These are phyloP conservation scores for Lacerta viridis DNA, from an alignment of 2,797 vertebrate species.

Conservation along the genomic window DNA sequence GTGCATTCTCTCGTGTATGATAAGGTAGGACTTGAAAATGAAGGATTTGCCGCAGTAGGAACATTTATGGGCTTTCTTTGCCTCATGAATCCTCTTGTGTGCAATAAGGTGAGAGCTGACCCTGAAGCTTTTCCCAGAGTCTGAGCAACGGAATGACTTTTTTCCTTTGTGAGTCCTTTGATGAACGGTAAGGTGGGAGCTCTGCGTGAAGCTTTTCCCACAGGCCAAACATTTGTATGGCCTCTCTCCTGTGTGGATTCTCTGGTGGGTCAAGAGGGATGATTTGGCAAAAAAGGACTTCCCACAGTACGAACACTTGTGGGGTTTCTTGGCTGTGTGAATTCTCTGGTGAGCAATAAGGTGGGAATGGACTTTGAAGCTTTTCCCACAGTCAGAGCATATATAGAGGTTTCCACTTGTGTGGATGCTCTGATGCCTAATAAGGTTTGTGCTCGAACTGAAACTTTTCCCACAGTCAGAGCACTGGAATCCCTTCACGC, in stretches of 20 bases:
- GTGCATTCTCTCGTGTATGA: constrained; percentile 58
- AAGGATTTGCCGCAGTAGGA: constrained; percentile 40
- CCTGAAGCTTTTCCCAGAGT: constrained; percentile 63
- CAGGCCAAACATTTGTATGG: constrained; percentile 76
- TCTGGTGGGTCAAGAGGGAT: constrained; percentile 27
- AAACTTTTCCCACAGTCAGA: constrained; percentile 5
- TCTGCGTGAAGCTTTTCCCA: constrained; percentile 76
- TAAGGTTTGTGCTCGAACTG: constrained; percentile 81
- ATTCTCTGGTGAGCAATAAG: constrained; percentile 56
- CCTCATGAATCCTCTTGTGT: constrained; percentile 69
- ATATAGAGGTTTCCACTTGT: constrained; percentile 57
- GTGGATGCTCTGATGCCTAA: constrained; percentile 72
- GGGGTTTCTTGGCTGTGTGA: background rate
- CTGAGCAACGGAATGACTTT: constrained; percentile 65
- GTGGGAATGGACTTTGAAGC: constrained; percentile 70
- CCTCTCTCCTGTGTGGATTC: constrained; percentile 73
- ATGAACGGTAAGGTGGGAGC: constrained; percentile 73
- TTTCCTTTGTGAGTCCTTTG: constrained; percentile 71
- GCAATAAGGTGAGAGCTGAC: constrained; percentile 65
- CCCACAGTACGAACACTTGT: constrained; percentile 18
- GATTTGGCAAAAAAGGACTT: constrained; percentile 48
- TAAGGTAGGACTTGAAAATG: constrained; percentile 24
- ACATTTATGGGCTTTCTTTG: constrained; percentile 25
- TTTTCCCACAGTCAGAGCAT: constrained; percentile 74
- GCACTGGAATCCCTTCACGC: background rate